Percentiles rank a stretch among this genome's conserved stretches.
Conservation (phyloP, 2,888 invertebrate genomes). For the Pachycephus smyrnensis region DNA sequence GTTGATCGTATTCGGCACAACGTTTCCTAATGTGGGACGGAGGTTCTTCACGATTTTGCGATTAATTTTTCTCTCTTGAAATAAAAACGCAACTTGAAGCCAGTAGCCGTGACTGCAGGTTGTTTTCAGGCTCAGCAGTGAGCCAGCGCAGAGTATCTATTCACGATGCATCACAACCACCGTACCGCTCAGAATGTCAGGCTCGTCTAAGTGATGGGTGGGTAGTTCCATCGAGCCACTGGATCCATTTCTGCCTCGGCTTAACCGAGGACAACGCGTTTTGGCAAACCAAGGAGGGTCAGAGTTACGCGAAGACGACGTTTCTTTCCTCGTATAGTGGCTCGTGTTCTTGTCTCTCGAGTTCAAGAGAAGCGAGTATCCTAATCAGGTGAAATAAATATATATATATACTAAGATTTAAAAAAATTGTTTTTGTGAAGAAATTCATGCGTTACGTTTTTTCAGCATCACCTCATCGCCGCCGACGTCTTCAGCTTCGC, state of each 20-base stretch:
- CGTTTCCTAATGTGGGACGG: slow-evolving; percentile 67
- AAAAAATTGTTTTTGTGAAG: no score
- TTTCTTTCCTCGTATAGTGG: slow-evolving; percentile 82
- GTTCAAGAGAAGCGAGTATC: slow-evolving; percentile 75
- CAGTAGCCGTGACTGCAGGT: slow-evolving; percentile 72
- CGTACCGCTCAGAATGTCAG: slow-evolving; percentile 86
- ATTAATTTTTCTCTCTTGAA: slow-evolving; percentile 32
- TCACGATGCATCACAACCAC: slow-evolving; percentile 84
- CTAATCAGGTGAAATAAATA: no score
- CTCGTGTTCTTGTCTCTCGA: slow-evolving; percentile 75
- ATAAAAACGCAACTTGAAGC: slow-evolving; percentile 67
- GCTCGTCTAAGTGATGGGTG: slow-evolving; percentile 91
- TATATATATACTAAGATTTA: no score
- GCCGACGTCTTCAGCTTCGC: slow-evolving; percentile 72
- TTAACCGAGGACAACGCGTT: slow-evolving; percentile 82
- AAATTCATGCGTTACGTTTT: no score
- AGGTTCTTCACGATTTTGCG: slow-evolving; percentile 55
- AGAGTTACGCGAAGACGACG: slow-evolving; percentile 89
- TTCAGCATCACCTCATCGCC: no score
- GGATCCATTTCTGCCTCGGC: slow-evolving; percentile 92
- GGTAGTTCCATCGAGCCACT: slow-evolving; percentile 82
- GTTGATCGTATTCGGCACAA: slow-evolving; percentile 67
- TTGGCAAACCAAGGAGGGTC: slow-evolving; percentile 84
- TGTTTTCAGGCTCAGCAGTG: slow-evolving; percentile 71
- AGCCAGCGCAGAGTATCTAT: slow-evolving; percentile 71